Evolutionary conservation across 1,140 invertebrate species (phyloP), one percentile per base, ranked within the genome.

Genomic region (Campoletis sonorensis): DNA sequence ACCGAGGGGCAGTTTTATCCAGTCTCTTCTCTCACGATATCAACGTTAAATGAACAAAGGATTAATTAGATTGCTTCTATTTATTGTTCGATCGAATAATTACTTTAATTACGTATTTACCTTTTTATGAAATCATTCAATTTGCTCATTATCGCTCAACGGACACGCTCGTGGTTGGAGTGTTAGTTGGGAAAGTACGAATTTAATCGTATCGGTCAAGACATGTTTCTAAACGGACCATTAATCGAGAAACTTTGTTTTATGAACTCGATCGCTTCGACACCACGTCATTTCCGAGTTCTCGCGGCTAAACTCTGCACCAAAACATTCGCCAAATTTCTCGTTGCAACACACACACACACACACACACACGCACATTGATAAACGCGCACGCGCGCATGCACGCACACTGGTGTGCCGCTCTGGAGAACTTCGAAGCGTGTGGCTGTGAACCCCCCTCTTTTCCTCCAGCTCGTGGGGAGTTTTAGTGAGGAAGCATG

Each of bases 191-290:
- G 27, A 76, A 76, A 76, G 21, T 16, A 76, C 26, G 26, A 67
- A 67, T 67, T 76, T 76, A 54, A 30, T 51, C n/a, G n/a, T 73
- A 40, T 73, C 51, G 21, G 13, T 37, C 21, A 73, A 73, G 49
- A 51, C 27, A 67, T 67, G 64, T 73, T 73, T 73, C 51, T 27
- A 21, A 23, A 27, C 18, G 71, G 45, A 73, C 71, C 40, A 73
- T 73, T 73, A 73, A 73, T 73, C 71, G 71, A 51, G 71, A 76
- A 76, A 76, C 51, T 58, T 76, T 58, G 73, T 76, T 49, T 16
- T 10, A 61, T 37, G 26, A 27, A 58, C 64, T 67, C 64, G 51
- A 45, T 51, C 4, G 30, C 30, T 33, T 33, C 26, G 23, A 11
- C n/a, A 37, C 18, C 49, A n/a, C 49, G 73, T 76, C 58, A 76